Evolutionary conservation across 2,113 vertebrate species (phyloP).

Genomic region (Channa maculata): DNA sequence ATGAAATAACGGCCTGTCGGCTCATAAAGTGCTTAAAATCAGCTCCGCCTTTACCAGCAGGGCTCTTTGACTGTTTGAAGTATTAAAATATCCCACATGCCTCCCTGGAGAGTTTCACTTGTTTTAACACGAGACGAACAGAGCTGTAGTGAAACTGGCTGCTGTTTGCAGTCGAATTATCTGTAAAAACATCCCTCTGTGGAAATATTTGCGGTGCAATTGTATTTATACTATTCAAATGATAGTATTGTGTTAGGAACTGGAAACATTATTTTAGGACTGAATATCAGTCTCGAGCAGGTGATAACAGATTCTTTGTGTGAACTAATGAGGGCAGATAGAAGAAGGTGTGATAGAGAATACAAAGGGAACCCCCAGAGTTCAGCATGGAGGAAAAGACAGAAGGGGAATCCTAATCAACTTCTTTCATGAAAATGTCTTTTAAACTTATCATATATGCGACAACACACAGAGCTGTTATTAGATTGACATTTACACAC

Average conservation of each 20-base stretch:
- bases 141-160: conserved; percentile 10
- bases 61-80: no score
- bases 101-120: conserved; percentile 2
- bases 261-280: conserved; percentile 29
- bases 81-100: neutral
- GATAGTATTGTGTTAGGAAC: conserved; percentile 14
- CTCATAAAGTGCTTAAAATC: no score
- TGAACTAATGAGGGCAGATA: conserved; percentile 30
- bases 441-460: neutral
- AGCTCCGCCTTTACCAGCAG: no score
- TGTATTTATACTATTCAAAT: conserved; percentile 23
- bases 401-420: conserved; percentile 28
- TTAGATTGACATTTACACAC: neutral
- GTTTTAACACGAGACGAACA: conserved; percentile 13
- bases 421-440: neutral
- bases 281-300: conserved; percentile 1
- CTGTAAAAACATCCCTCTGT: conserved; percentile 29
- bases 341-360: conserved; percentile 23
- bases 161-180: conserved; percentile 15
- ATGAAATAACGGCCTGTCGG: no score
- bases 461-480: neutral
- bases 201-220: conserved; percentile 29
- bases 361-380: conserved; percentile 8
- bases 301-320: conserved; percentile 17
- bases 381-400: conserved; percentile 9